Evolutionary conservation across 1,140 invertebrate species (phyloP).

Genomic region (Drosophila tsacasi): DNA sequence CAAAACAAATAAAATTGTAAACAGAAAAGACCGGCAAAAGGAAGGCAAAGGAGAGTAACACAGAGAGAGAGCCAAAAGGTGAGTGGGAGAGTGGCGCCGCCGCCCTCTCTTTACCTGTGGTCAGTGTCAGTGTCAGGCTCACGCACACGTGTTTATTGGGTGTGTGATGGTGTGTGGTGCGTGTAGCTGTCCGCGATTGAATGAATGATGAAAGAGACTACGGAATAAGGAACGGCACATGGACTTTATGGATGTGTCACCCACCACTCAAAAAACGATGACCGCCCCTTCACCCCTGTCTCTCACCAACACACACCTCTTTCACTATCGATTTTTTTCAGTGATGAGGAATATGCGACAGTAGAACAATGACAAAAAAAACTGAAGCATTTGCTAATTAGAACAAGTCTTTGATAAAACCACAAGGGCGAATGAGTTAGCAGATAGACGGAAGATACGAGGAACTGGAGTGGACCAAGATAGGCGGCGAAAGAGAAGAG

Average conservation of each 20-base stretch:
- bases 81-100: constrained; percentile 44
- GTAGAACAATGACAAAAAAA: constrained; percentile 17
- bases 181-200: constrained; percentile 51
- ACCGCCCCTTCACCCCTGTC: background rate
- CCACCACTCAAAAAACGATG: constrained; percentile 47
- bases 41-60: constrained; percentile 15
- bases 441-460: constrained; percentile 18
- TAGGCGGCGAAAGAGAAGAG: constrained; percentile 11
- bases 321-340: constrained; percentile 43
- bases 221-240: constrained; percentile 40
- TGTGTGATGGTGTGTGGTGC: constrained; percentile 30
- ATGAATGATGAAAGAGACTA: constrained; percentile 59
- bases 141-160: constrained; percentile 48
- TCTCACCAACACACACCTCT: background rate
- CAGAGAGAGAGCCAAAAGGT: constrained; percentile 25
- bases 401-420: constrained; percentile 43
- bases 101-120: constrained; percentile 66
- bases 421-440: constrained; percentile 50
- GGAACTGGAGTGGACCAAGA: constrained; percentile 27
- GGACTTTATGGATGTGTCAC: constrained; percentile 54
- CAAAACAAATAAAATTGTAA: constrained; percentile 63
- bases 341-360: background rate
- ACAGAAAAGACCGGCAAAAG: constrained; percentile 66
- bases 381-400: constrained; percentile 58
- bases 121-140: constrained; percentile 73